Conservation (phyloP, 1,140 invertebrate genomes). For the Triops cancriformis region DNA sequence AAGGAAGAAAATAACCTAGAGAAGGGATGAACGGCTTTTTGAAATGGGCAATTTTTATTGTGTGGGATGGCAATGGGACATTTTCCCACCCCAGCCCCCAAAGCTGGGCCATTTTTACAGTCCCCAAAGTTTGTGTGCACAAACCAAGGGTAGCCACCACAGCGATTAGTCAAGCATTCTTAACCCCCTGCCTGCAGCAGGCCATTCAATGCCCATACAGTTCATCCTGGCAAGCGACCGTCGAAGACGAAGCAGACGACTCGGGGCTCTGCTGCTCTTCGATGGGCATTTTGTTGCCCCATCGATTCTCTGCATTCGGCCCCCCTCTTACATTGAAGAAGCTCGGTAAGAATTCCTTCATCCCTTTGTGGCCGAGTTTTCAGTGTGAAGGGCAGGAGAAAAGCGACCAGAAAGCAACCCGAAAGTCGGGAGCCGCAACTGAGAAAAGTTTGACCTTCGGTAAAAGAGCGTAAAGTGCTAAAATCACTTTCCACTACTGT, state of each 20-base stretch:
- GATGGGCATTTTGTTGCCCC: background rate
- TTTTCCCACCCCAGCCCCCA: background rate
- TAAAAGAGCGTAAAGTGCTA: background rate
- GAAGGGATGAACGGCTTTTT: background rate
- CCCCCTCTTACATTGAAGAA: too few relatives aligned
- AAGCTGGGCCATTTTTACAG: background rate
- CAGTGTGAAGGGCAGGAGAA: too few relatives aligned
- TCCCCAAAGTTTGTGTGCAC: background rate
- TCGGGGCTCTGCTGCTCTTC: too few relatives aligned
- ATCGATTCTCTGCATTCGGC: background rate
- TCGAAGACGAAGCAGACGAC: background rate
- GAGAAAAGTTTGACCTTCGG: background rate
- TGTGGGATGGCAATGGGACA: background rate
- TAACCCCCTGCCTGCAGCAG: slow-evolving; percentile 8
- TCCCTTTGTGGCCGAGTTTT: background rate
- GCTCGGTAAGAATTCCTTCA: background rate
- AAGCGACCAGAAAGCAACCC: too few relatives aligned
- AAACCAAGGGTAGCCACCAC: slow-evolving; percentile 12
- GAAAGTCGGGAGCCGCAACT: background rate
- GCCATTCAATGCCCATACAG: slow-evolving; percentile 9
- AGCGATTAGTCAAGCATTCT: slow-evolving; percentile 13
- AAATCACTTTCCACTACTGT: background rate
- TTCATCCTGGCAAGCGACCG: background rate
- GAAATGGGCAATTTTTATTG: slow-evolving; percentile 1
- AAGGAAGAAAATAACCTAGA: background rate